Base-by-base conservation (phyloP, 1,140 invertebrate genomes). In the Drosophila pectinifera region DNA sequence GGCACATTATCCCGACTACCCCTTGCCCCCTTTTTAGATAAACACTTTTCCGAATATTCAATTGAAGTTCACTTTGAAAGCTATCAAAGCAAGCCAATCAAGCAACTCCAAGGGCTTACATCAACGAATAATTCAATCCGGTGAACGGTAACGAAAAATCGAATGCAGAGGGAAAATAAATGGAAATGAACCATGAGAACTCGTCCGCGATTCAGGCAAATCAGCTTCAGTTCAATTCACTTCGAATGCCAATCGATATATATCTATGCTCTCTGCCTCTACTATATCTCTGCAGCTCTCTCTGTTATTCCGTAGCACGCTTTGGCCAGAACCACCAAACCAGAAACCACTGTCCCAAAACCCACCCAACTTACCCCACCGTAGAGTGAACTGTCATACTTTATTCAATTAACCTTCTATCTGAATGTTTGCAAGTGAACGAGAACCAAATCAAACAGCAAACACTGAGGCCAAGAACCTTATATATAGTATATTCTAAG, bases 381-480 rank as follows among this genome's bases (percentile, higher is more conserved):
- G 61, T 74, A 46, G 55, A 62, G 41, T 73, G 54, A 54, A 76
- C 49, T 84, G 67, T 64, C 64, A 84, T 62, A 67, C 61, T 75
- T 67, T 81, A 80, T 63, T 85, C 82, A 78, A 86, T 72, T 70
- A 55, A 78, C 65, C 55, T 49, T 78, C 81, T 85, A 46, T 72
- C 54, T 85, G 53, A 72, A 75, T 85, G 77, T 80, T 83, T 88
- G 83, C 75, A 82, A 86, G 57, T 73, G 43, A 76, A 72, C 57
- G 68, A 70, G 64, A 41, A 72, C 38, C 49, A 46, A 78, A 72
- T 49, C 39, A 51, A 55, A 55, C 24, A 76, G 69, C 62, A 56
- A 53, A 62, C 55, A 76, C 74, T 36, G 41, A 73, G 42, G 42
- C 22, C 38, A 61, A 73, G 18, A 70, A 38, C n/a, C 42, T 53